Evolutionary conservation across 2,888 invertebrate genomes (phyloP).

Genomic region (Crossocerus cetratus): DNA sequence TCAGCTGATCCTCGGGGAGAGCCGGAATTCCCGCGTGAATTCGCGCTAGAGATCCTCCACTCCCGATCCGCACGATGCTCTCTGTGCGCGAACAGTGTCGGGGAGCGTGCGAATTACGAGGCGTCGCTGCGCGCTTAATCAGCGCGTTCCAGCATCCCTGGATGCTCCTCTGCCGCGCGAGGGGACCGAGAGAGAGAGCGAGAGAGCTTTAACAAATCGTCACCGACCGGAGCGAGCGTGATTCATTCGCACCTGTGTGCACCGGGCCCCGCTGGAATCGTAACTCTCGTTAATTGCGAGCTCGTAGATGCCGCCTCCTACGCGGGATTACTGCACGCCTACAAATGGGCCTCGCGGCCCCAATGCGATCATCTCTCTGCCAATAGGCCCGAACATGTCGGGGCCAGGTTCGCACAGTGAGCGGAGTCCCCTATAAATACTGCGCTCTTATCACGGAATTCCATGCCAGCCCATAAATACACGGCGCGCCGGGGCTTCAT

Average conservation of each 20-base stretch:
- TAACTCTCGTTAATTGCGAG: slow-evolving; percentile 66
- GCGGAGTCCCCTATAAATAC: too few relatives aligned
- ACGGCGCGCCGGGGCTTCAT: neutral
- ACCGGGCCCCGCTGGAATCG: slow-evolving; percentile 44
- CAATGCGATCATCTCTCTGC: too few relatives aligned
- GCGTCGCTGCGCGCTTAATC: slow-evolving; percentile 34
- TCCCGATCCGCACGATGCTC: neutral
- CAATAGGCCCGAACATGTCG: too few relatives aligned
- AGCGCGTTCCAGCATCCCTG: neutral
- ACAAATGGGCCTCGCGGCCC: too few relatives aligned
- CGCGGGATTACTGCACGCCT: too few relatives aligned
- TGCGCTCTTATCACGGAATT: neutral
- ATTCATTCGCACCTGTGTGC: slow-evolving; percentile 56
- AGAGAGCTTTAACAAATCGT: slow-evolving; percentile 47
- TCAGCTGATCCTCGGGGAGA: slow-evolving; percentile 16
- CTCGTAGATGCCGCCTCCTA: slow-evolving; percentile 34
- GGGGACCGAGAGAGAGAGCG: slow-evolving; percentile 8
- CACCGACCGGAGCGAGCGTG: slow-evolving; percentile 47
- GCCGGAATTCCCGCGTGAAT: slow-evolving; percentile 1
- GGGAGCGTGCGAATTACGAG: neutral
- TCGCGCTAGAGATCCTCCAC: neutral
- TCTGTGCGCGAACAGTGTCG: neutral
- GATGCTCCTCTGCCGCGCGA: too few relatives aligned
- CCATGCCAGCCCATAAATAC: neutral
- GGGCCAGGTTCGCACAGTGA: too few relatives aligned